Evolutionary conservation across 2,888 invertebrate species (phyloP), one percentile per base, ranked within the genome.

Genomic region (Cabera pusaria): DNA sequence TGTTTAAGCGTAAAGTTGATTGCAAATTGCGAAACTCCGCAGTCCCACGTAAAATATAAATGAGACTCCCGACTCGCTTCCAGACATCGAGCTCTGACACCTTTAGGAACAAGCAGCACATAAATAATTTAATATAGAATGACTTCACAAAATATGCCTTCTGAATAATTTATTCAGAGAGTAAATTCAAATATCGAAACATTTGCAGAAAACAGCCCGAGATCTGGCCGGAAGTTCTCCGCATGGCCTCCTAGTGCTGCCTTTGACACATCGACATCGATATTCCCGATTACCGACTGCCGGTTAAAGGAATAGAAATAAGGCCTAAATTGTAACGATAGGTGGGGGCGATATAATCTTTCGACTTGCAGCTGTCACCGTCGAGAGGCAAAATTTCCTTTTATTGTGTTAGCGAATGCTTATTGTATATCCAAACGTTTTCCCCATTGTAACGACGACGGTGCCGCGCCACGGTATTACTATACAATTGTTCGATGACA

Each of bases 331-430:
- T 74, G 52, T 59, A 65, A 57, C 53, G 52, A 52, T 49, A 55
- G 48, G 37, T 46, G 43, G 49, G 38, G 55, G 47, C 44, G 58
- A 68, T 72, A 70, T 67, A 69, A 72, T 73, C 68, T 74, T 76
- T 72, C 65, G 64, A 60, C 63, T 58, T 62, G 46, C 55, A 61
- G 64, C 62, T 49, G 59, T 52, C 54, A 63, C 56, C 62, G 67
- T 67, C 66, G 64, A 65, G 59, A 74, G 67, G 73, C n/a, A 76
- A 77, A 77, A 73, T 77, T 77, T 73, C 72, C 70, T 77, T 80
- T 82, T 81, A 84, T 84, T 81, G 77, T 82, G 74, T 83, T 79
- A 80, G 79, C 61, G 68, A 81, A 77, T 73, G 72, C 78, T 81
- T 79, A 85, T 82, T 79, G 81, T 82, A 77, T 74, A 78, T 73